Base-by-base conservation (phyloP, 2,888 invertebrate species). In the Phengaris alcon region DNA sequence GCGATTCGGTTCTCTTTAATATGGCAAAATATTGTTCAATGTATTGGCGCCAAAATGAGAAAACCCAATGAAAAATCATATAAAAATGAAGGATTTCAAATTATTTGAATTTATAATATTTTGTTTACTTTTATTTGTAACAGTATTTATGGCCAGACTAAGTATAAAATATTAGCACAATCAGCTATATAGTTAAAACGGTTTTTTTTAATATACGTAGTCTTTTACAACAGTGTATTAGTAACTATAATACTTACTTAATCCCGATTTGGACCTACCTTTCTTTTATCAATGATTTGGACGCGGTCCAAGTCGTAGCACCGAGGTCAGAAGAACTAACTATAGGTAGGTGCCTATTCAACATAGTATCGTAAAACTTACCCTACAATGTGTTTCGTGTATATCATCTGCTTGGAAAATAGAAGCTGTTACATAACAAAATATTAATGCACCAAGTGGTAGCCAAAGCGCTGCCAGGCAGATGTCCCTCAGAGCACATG, bases 331-430 rank as follows among this genome's bases (percentile, higher is more conserved):
- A 72, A 72, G 9, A 22, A 70, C 12, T 75, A 48, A 74, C 46
- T 22, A 8, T 52, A 55, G 35, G 75, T 74, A 64, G 68, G 12
- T 44, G 35, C 22, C 22, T 9, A 57, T 57, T 15, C 8, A 22
- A 15, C 9, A 7, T 59, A 57, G n/a, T 68, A 78, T 44, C 68
- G 48, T 22, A 68, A 57, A 76, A 94, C 96, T 95, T 94, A 98
- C 98, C 91, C 96, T 96, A 95, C 98, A 98, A 91, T 98, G 97
- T 81, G 98, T 98, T 94, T 98, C 98, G 86, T 98, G 98, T 85
- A 98, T 97, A 90, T 98, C 97, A 93, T 98, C 97, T 91, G 96
- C 96, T 93, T 98, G 97, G 93, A 97, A 98, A 87, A 98, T 95
- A 87, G 97, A 96, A 79, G 98, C 98, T 81, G 97, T 97, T 87